Base-by-base conservation (phyloP, 2,888 invertebrate genomes). In the Lepidocyrtinus sp. region DNA sequence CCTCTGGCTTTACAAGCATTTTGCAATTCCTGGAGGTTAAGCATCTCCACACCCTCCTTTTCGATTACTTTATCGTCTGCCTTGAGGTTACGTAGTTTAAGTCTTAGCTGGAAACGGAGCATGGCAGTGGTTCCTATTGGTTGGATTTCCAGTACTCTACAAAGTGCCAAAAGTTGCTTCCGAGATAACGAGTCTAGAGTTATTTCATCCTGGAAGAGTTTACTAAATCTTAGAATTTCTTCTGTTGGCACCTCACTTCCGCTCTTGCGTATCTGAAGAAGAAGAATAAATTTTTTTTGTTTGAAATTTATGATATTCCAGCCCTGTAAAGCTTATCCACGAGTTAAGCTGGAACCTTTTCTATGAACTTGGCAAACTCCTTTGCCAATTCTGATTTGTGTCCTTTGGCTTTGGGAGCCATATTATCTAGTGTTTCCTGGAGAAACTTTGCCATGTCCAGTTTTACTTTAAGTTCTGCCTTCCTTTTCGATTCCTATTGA, bases 371-470 rank as follows among this genome's bases (percentile, higher is more conserved):
- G 0, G 94, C 92, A 89, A 99, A 99, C 87, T 98, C 96, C 89
- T 96, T 96, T 0, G 97, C 97, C 65, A 92, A 92, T 87, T 93
- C 92, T 21, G 96, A 96, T 87, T 92, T 92, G 86, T 94, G 93
- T 82, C 94, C 94, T 83, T 92, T 92, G 24, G 95, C 93, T 88
- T 96, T 94, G 0, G 97, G 93, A 0, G 96, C 93, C 95, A 98
- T 97, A 88, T 98, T 96, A 87, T 98, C 98, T 36, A 99, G 90
- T 0, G 99, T 98, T 88, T 97, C 94, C 90, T 98, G 97, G 87
- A 99, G 92, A 90, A 99, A 99, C 89, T 98, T 99, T 0, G 98
- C 98, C 94, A 99, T 96, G 90, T 99, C 99, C 45, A 99, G 90
- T 88, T 98, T 97, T 0, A 96, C 93, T 90, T 97, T 96, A 73